phyloP scores from a whole-genome alignment of 2,797 vertebrate genomes.

The Lepilemur ruficaudatus region DNA sequence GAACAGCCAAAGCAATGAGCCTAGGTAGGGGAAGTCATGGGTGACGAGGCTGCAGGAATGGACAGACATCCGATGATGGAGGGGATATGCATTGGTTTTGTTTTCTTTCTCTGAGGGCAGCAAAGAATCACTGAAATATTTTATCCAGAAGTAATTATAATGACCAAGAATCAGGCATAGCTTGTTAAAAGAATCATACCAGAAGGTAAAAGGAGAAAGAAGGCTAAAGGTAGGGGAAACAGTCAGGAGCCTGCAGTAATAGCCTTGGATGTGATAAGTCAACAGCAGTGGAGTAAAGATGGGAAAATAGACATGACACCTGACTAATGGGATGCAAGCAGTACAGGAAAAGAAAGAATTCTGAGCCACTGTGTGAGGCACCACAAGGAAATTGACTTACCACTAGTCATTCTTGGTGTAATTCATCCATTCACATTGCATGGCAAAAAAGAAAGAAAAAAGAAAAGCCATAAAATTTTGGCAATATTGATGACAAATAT shows the following conservation, averaged over 20 bases:
- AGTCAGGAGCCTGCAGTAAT: rapidly evolving
- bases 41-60: not conserved
- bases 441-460: not conserved
- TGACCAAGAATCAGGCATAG: not conserved
- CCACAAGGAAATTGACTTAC: not conserved
- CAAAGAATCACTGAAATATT: not conserved
- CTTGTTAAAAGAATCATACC: not conserved
- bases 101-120: not conserved
- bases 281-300: not conserved
- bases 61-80: not conserved
- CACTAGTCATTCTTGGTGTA: not conserved
- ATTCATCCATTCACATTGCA: not conserved
- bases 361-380: not conserved
- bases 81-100: not conserved
- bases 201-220: no score
- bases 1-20: not conserved
- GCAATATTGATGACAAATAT: not conserved
- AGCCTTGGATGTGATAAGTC: not conserved
- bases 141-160: not conserved
- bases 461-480: not conserved
- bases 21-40: not conserved
- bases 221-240: rapidly evolving
- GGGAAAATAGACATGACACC: not conserved
- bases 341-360: not conserved
- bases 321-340: not conserved